These are phyloP conservation scores for Aplysia californica DNA, from an alignment of 1,140 invertebrate species.

Conservation along the genomic window DNA sequence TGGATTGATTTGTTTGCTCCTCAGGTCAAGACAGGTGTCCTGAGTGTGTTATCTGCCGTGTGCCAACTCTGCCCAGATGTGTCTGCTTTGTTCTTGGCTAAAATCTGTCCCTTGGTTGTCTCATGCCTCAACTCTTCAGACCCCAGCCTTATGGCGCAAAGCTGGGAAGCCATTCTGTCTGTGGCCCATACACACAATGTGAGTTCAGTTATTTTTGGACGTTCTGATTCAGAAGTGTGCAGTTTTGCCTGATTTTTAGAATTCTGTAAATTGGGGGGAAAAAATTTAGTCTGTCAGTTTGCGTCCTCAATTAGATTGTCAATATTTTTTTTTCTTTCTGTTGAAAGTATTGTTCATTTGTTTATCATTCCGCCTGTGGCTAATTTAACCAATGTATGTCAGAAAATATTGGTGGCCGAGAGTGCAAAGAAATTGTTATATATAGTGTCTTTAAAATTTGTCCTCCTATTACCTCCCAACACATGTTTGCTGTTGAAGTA, in stretches of 20 bases:
- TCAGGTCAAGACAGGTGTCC: conserved; percentile 75
- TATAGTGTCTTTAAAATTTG: too few relatives aligned
- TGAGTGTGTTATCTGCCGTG: conserved; percentile 73
- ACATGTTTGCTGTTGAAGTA: too few relatives aligned
- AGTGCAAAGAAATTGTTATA: too few relatives aligned
- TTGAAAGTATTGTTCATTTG: too few relatives aligned
- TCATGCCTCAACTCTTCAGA: conserved; percentile 80
- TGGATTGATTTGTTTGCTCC: too few relatives aligned
- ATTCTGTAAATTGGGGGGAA: background rate
- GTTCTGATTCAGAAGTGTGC: background rate
- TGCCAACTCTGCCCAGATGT: conserved; percentile 67
- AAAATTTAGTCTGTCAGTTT: background rate
- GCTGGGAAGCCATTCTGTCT: conserved; percentile 80
- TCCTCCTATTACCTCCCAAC: too few relatives aligned
- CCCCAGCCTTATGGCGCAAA: conserved; percentile 73
- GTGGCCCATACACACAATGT: conserved; percentile 73
- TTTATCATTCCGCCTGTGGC: too few relatives aligned
- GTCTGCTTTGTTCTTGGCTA: conserved; percentile 69
- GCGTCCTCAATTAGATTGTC: too few relatives aligned
- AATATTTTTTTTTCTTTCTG: too few relatives aligned
- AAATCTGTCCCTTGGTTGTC: conserved; percentile 74
- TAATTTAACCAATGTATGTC: too few relatives aligned
- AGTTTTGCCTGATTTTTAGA: background rate
- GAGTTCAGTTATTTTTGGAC: background rate
- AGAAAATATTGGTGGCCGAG: too few relatives aligned